Conservation (phyloP, 2,113 vertebrate genomes). For the Thalassarche chlororhynchos region DNA sequence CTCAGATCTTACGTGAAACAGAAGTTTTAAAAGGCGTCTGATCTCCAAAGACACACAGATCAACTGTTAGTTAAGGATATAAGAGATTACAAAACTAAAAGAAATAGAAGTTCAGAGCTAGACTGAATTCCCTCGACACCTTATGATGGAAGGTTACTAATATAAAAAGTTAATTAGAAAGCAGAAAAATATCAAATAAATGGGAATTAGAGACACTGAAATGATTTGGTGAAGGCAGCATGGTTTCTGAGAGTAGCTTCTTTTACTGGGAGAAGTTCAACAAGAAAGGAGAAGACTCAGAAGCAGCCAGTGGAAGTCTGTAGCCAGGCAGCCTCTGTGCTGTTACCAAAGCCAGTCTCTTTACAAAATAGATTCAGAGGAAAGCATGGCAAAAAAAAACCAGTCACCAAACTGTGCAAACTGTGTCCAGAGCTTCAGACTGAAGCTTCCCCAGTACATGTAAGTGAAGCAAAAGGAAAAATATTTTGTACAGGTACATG, state of each 20-base stretch:
- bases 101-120: conserved; percentile 9
- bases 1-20: background rate
- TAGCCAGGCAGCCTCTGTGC: background rate
- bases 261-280: background rate
- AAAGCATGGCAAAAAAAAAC: accelerated
- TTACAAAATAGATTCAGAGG: background rate
- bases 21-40: background rate
- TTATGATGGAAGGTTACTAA: background rate
- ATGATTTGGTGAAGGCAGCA: background rate
- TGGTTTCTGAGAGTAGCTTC: background rate
- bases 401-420: background rate
- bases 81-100: conserved; percentile 2
- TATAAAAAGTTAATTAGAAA: conserved; percentile 46
- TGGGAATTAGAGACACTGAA: background rate
- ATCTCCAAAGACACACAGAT: conserved; percentile 42
- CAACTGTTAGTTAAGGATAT: conserved; percentile 18
- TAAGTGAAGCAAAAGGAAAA: background rate
- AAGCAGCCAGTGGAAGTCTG: background rate
- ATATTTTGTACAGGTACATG: background rate
- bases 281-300: background rate
- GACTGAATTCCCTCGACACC: conserved; percentile 1
- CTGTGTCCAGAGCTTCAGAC: background rate
- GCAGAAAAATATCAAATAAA: conserved; percentile 20
- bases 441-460: background rate
- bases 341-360: background rate